phyloP scores from a whole-genome alignment of 2,888 invertebrate genomes.

The Caenorhabditis auriculariae region DNA sequence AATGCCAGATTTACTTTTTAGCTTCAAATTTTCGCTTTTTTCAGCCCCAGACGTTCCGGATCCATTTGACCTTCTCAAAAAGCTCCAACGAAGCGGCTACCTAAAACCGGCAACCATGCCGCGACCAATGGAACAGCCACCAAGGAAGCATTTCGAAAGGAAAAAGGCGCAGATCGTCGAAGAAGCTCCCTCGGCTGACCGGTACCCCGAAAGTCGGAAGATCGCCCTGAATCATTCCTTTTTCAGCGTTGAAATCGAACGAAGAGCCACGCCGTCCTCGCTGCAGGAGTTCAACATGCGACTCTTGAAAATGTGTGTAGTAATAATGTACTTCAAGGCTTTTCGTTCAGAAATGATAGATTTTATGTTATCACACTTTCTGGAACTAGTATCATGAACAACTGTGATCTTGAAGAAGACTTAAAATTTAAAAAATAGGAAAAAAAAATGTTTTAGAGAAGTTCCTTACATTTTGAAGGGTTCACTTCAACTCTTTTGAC shows the following conservation, averaged over 20 bases:
- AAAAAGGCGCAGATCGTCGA: conserved; percentile 8
- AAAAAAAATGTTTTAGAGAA: too few relatives aligned
- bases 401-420: too few relatives aligned
- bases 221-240: not conserved
- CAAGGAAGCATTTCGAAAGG: conserved; percentile 2
- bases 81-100: conserved; percentile 7
- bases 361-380: too few relatives aligned
- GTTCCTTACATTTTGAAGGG: too few relatives aligned
- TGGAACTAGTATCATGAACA: too few relatives aligned
- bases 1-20: too few relatives aligned
- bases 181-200: not conserved
- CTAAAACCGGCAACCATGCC: conserved; percentile 19
- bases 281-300: conserved; percentile 48
- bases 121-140: conserved; percentile 7
- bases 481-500: too few relatives aligned
- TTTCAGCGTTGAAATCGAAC: conserved; percentile 10
- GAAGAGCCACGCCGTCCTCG: conserved; percentile 66
- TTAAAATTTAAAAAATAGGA: too few relatives aligned
- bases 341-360: too few relatives aligned
- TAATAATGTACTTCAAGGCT: too few relatives aligned
- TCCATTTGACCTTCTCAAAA: conserved; percentile 17
- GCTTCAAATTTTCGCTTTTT: too few relatives aligned
- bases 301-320: conserved; percentile 39
- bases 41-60: too few relatives aligned
- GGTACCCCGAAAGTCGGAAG: conserved; percentile 1